Evolutionary conservation across 2,888 invertebrate genomes (phyloP), one percentile per base, ranked within the genome.

Genomic region (Anarsia innoxiella): DNA sequence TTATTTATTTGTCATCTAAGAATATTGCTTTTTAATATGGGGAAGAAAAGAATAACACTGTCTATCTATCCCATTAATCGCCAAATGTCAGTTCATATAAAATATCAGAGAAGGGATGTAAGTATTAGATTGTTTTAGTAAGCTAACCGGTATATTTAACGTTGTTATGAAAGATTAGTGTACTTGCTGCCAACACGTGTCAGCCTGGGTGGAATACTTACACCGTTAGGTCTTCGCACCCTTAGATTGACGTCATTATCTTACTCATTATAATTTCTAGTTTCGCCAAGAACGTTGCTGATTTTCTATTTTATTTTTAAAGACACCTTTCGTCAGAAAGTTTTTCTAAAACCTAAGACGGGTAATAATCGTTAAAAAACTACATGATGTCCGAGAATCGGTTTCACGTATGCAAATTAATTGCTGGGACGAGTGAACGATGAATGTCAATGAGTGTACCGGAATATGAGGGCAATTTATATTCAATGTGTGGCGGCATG

Each of bases 141-240:
- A 51, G 50, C 52, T 51, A 57, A 59, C 46, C 45, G 49, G 50
- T 63, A 57, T 56, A 62, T 66, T 55, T 52, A 66, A 63, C 53
- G 60, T 60, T 67, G 68, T 69, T 71, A 60, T 66, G 61, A 68
- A 57, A 65, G 62, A 70, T 70, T 65, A 66, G 58, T 59, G 53
- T 59, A 59, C 49, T 44, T 36, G 63, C 44, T 74, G 79, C 79
- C 75, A 77, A 78, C 70, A 76, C 78, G 79, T 78, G 79, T 64
- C 68, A 42, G 53, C 31, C 16, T 10, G 67, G 68, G 65, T 61
- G 44, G 48, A 62, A 63, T 65, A 23, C 10, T 12, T 31, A 65
- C 56, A 48, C 51, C 55, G 60, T 66, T 49, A 50, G 49, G 58
- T 55, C 62, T 66, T 60, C 48, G 53, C 46, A 49, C 46, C 48